These are phyloP conservation scores for Entomobrya multifasciata DNA, from an alignment of 2,888 invertebrate species.

Conservation along the genomic window DNA sequence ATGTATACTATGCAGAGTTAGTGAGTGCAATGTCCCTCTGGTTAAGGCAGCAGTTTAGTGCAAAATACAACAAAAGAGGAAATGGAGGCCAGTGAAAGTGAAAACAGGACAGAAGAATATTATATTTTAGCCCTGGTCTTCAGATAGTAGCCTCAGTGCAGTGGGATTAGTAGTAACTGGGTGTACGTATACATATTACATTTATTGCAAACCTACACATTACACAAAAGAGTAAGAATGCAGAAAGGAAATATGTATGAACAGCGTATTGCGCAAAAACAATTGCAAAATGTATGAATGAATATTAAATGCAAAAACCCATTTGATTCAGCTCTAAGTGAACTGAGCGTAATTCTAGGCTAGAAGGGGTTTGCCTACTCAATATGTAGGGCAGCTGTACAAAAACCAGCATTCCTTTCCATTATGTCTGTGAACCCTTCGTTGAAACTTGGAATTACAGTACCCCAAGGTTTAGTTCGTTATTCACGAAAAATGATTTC, in stretches of 20 bases:
- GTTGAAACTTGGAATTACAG: too few relatives aligned
- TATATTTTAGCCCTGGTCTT: constrained; percentile 49
- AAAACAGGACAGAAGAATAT: constrained; percentile 12
- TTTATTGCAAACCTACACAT: too few relatives aligned
- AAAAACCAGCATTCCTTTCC: too few relatives aligned
- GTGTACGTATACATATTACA: background rate
- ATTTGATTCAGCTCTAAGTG: too few relatives aligned
- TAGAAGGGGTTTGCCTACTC: too few relatives aligned
- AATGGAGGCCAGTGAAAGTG: background rate
- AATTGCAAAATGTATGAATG: background rate
- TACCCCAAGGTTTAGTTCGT: too few relatives aligned
- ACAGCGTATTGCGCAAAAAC: background rate
- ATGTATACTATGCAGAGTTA: background rate
- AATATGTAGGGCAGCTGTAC: too few relatives aligned
- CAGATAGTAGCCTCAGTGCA: background rate
- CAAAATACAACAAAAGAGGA: constrained; percentile 17
- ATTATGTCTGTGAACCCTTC: too few relatives aligned
- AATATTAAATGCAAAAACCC: background rate
- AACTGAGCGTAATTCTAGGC: too few relatives aligned
- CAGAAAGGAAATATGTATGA: too few relatives aligned
- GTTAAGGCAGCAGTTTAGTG: constrained; percentile 24
- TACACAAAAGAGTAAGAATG: too few relatives aligned
- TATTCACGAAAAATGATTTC: too few relatives aligned
- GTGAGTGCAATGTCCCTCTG: constrained; percentile 36
- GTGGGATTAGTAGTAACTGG: constrained; percentile 15